Evolutionary conservation across 2,797 vertebrate genomes (phyloP), one percentile per base, ranked within the genome.

Genomic region (Chaenodraco wilsoni): DNA sequence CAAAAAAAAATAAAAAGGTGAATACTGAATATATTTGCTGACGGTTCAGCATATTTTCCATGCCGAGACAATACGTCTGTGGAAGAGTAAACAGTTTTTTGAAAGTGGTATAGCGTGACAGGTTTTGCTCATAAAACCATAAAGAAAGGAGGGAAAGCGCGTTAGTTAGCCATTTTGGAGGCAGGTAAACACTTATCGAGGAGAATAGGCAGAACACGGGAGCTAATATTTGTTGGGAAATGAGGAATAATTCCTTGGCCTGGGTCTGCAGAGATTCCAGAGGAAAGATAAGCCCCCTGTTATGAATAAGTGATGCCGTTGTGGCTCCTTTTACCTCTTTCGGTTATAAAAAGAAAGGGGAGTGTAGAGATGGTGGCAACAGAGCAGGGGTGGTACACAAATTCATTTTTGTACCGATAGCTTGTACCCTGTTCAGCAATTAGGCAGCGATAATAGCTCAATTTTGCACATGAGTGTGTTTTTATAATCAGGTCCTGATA

Each of bases 381-480:
- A 72, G 89, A 88, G 84, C 85, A 88, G 74, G 81, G 78, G 80
- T 82, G 75, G 61, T 84, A 82, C 83, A 85, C 81, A 87, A 84
- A 86, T 90, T 78, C 27, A 88, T 87, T 60, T 60, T 56, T 77
- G 86, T 37, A 84, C 90, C 88, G 89, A 88, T 89, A 89, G 75
- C 85, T 76, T 87, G 78, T 87, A 89, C 90, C 85, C 88, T 86
- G 83, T 86, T 91, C 86, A 78, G 90, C 91, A 94, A 94, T 94
- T 91, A 94, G 86, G 72, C 87, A 27, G 75, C 86, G 92, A 93
- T 95, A 95, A 95, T 95, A 84, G 93, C 88, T 91, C 91, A 93
- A 93, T 94, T 95, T 94, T 94, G 91, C 92, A 93, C 92, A 92
- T 91, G 89, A 93, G 87, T 94, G 91, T 95, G 92, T 94, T 95